Base-by-base conservation (phyloP, 2,888 invertebrate genomes). In the Scotopteryx bipunctaria region DNA sequence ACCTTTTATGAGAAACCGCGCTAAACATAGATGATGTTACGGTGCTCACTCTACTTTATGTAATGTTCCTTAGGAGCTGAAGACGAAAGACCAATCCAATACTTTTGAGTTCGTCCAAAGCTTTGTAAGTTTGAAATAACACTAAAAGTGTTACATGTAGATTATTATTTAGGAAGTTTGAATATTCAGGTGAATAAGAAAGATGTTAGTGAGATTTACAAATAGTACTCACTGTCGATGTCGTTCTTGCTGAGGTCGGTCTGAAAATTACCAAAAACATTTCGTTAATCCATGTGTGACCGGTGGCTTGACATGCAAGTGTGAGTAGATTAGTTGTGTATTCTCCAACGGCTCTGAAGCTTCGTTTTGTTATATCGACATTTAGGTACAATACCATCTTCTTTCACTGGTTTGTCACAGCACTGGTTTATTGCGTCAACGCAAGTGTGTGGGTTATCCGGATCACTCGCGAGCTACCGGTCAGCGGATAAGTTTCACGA, bases 171-270 rank as follows among this genome's bases (percentile, higher is more conserved):
- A 5, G n/a, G 23, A 25, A 5, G 3, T 6, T 2, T 3, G 6
- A 11, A 11, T 19, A n/a, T 19, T 5, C 14, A 4, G 14, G n/a
- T 13, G 4, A 5, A 9, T 11, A 15, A 31, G 1, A 17, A 2
- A 31, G 14, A 1, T 48, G 36, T 50, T 56, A 57, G 21, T 42
- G 2, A 40, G 17, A 35, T 43, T 29, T 35, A 21, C 43, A 45
- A 51, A 29, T 51, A 23, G 65, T 92, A 96, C 96, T 96, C 92
- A 96, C 96, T 95, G 93, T 96, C 96, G 88, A 96, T 87, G 89
- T 96, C 96, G 92, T 94, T 95, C 91, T 94, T 94, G 91, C 94
- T 94, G 86, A 96, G 93, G 92, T 96, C 95, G 91, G 95, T 95
- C 96, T 96, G 93, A 79, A 93, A 93, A 87, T 89, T 76, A 89